Conservation (phyloP, 1,140 invertebrate species). For the Euura lappo region DNA sequence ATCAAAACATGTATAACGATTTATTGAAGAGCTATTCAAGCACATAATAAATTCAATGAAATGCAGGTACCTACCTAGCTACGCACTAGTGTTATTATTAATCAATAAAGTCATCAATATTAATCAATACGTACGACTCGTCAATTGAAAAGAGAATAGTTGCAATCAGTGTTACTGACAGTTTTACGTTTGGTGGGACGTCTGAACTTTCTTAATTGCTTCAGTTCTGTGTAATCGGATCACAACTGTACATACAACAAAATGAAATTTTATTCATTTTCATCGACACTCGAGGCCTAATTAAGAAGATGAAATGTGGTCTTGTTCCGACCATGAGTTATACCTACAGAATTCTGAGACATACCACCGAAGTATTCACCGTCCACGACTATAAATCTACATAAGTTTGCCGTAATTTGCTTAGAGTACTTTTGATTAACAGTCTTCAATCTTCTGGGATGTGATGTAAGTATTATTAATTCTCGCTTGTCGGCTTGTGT, state of each 20-base stretch:
- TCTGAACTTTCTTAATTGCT: background rate
- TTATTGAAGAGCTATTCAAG: constrained; percentile 57
- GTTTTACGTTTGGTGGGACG: background rate
- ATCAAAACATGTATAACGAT: constrained; percentile 60
- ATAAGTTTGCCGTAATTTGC: constrained; percentile 18
- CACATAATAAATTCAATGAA: constrained; percentile 54
- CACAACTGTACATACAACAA: too few species aligned
- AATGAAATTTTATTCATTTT: too few species aligned
- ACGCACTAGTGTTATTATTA: constrained; percentile 43
- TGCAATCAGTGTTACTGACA: background rate
- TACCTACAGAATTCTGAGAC: too few species aligned
- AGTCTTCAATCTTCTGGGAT: constrained; percentile 44
- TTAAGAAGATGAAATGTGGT: too few species aligned
- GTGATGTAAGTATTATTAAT: background rate
- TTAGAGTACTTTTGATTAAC: constrained; percentile 48
- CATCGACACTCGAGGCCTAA: too few species aligned
- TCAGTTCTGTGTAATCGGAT: too few species aligned
- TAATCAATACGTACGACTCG: background rate
- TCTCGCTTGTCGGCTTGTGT: background rate
- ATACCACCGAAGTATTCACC: too few species aligned
- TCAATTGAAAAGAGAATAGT: background rate
- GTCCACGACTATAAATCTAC: too few species aligned
- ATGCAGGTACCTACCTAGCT: constrained; percentile 58
- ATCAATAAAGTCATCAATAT: background rate
- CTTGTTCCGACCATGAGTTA: too few species aligned